These are phyloP conservation scores for Nephrotoma guestfalica DNA, from an alignment of 2,888 invertebrate species.

Conservation along the genomic window DNA sequence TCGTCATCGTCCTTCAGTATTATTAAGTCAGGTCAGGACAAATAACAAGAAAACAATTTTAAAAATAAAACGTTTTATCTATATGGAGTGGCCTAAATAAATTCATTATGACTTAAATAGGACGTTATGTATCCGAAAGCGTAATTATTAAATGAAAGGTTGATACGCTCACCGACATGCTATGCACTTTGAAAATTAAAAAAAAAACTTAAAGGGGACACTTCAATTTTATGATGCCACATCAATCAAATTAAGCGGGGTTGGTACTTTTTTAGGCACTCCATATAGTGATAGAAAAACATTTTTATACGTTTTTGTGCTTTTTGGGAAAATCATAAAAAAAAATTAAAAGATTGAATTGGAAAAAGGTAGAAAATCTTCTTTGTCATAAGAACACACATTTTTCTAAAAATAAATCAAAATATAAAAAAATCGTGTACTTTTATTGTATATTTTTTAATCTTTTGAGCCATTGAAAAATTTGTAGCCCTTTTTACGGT, in stretches of 20 bases:
- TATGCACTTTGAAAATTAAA: neutral
- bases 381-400: neutral
- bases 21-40: neutral
- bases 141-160: neutral
- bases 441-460: neutral
- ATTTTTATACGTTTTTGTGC: neutral
- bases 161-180: neutral
- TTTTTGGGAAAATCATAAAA: neutral
- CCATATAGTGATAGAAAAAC: neutral
- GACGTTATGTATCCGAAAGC: neutral
- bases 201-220: neutral
- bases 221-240: neutral
- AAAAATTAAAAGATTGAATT: neutral
- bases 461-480: neutral
- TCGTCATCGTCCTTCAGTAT: neutral
- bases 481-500: neutral
- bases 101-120: neutral
- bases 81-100: neutral
- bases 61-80: neutral
- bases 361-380: neutral
- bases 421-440: neutral
- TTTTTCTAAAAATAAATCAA: neutral
- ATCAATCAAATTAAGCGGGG: neutral
- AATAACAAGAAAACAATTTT: neutral
- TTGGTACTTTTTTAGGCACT: neutral